Evolutionary conservation across 2,113 vertebrate genomes (phyloP).

Genomic region (Poeciliopsis retropinna): DNA sequence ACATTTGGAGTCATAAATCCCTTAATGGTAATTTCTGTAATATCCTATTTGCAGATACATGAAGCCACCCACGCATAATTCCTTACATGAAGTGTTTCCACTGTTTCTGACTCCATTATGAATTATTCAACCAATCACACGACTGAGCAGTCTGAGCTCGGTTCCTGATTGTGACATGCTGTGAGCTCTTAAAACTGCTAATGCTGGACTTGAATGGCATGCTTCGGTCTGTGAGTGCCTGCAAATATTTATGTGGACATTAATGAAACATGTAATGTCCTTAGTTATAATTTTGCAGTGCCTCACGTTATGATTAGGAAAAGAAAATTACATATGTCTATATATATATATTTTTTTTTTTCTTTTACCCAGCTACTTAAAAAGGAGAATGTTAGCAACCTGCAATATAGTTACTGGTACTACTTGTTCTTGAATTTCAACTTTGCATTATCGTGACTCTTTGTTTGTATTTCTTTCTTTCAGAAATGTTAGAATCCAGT

Average conservation of each 20-base stretch:
- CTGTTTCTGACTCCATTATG: constrained; percentile 46
- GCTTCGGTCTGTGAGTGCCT: constrained; percentile 21
- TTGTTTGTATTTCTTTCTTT: constrained; percentile 28
- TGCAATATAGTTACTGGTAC: not conserved
- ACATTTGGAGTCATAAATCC: constrained; percentile 20
- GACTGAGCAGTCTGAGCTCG: constrained; percentile 62
- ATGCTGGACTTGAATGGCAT: constrained; percentile 56
- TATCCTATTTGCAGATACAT: constrained; percentile 41
- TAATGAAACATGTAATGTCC: constrained; percentile 21
- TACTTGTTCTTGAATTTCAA: not conserved
- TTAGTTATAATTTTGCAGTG: constrained; percentile 4
- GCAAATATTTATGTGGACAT: constrained; percentile 23
- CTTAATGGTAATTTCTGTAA: constrained; percentile 52
- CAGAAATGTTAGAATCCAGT: constrained; percentile 97
- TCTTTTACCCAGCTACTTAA: not conserved
- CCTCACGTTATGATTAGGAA: not conserved
- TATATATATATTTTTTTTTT: no score
- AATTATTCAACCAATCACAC: constrained; percentile 79
- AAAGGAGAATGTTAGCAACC: not conserved
- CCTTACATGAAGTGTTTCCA: constrained; percentile 31
- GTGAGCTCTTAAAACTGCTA: constrained; percentile 60
- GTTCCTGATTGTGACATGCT: constrained; percentile 71
- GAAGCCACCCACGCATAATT: constrained; percentile 18
- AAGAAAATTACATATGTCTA: not conserved
- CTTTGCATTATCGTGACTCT: not conserved